These are phyloP conservation scores for Cryptoblepharus egeriae DNA, from an alignment of 2,797 vertebrate species.

Conservation along the genomic window DNA sequence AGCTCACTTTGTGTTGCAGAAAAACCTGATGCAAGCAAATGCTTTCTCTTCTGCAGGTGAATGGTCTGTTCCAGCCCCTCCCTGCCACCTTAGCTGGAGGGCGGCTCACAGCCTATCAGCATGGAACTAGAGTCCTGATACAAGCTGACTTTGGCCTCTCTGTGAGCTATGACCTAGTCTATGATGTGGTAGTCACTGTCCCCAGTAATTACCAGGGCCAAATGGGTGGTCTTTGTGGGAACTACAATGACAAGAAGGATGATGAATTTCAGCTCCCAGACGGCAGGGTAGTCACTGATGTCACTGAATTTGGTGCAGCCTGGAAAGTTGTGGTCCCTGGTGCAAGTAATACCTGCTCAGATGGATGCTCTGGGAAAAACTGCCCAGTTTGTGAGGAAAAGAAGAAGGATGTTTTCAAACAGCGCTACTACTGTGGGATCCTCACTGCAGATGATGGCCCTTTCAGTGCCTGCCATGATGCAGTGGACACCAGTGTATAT, in stretches of 20 bases:
- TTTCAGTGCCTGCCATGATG: constrained; percentile 68
- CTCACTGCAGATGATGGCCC: constrained; percentile 39
- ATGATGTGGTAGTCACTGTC: constrained; percentile 60
- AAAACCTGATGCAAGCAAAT: neutral
- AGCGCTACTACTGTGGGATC: constrained; percentile 54
- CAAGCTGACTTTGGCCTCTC: constrained; percentile 62
- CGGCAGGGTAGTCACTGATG: neutral
- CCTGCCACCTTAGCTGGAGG: constrained; percentile 57
- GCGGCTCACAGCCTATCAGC: constrained; percentile 40
- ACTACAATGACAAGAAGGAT: constrained; percentile 48
- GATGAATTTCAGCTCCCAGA: constrained; percentile 55
- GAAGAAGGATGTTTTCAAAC: constrained; percentile 31
- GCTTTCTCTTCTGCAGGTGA: constrained; percentile 46
- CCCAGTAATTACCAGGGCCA: constrained; percentile 71
- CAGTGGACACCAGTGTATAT: constrained; percentile 69
- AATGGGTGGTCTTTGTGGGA: constrained; percentile 74
- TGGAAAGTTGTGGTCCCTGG: constrained; percentile 70
- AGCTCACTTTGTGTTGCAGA: neutral
- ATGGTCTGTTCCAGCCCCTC: constrained; percentile 47
- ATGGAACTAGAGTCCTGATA: constrained; percentile 40
- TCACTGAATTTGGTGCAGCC: constrained; percentile 44
- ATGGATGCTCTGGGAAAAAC: constrained; percentile 53
- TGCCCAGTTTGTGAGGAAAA: constrained; percentile 43
- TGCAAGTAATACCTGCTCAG: constrained; percentile 51
- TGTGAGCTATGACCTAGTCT: constrained; percentile 62